A percentile compares a stretch with the other conserved stretches of the same genome.
Conservation (phyloP, 2,113 vertebrate species). For the Callaeas wilsoni region DNA sequence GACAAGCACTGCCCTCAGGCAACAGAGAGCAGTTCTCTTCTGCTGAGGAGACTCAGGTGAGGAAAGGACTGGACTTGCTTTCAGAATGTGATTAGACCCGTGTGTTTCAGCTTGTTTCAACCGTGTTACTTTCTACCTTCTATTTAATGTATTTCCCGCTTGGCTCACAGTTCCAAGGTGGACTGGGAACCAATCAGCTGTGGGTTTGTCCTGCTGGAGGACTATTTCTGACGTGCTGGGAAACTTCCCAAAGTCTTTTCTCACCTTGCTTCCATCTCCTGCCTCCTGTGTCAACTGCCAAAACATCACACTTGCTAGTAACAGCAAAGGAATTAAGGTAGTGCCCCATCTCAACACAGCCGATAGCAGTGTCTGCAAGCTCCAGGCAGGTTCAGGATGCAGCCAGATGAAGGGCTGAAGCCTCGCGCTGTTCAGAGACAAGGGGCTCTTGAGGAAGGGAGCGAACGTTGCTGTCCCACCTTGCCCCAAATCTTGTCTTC, state of each 20-base stretch:
- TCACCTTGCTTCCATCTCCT: conserved; percentile 16
- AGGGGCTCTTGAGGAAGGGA: neutral
- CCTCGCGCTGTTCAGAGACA: neutral
- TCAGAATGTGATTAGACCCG: neutral
- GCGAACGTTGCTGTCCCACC: neutral
- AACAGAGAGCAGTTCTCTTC: neutral
- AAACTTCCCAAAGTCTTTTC: conserved; percentile 32
- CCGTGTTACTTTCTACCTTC: neutral
- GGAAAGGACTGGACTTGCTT: neutral
- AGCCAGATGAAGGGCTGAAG: neutral
- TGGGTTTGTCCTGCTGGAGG: neutral
- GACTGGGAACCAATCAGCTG: neutral
- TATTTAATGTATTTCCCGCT: neutral
- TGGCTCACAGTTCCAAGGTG: neutral
- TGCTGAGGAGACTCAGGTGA: neutral
- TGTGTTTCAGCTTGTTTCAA: neutral
- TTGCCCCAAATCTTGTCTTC: neutral
- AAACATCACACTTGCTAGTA: neutral
- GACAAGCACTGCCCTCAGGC: neutral
- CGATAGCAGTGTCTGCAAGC: neutral
- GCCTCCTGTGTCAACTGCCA: neutral
- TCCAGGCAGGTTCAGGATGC: neutral
- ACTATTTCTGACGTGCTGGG: neutral
- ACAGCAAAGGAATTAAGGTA: neutral
- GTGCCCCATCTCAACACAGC: neutral